Conservation (phyloP, 2,113 vertebrate species). For the Tricholaema leucomelas region DNA sequence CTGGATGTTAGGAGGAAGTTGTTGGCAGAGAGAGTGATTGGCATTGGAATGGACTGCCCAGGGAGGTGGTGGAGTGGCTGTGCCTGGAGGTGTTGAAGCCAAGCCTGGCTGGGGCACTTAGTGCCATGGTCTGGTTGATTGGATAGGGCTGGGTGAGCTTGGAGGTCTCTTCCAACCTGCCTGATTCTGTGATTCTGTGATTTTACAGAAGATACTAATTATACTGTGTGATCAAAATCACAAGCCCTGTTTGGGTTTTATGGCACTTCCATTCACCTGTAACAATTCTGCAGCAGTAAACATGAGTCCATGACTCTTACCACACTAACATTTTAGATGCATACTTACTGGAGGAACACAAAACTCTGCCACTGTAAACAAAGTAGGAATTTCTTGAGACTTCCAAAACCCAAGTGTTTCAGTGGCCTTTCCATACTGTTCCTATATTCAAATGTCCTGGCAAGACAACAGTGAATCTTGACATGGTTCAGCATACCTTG, state of each 20-base stretch:
- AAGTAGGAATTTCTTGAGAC: neutral
- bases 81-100: too few species aligned
- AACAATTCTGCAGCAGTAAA: neutral
- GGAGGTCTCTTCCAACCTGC: too few species aligned
- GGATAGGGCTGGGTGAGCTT: too few species aligned
- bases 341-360: neutral
- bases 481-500: constrained; percentile 74
- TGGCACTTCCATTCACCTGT: neutral
- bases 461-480: neutral
- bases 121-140: too few species aligned
- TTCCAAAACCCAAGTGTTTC: neutral
- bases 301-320: rapidly evolving
- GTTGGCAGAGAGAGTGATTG: too few species aligned
- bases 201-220: too few species aligned
- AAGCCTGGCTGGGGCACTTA: too few species aligned
- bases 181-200: too few species aligned
- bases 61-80: too few species aligned
- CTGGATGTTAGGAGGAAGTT: too few species aligned
- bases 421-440: neutral
- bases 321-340: neutral
- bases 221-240: neutral
- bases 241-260: neutral
- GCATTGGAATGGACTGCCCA: too few species aligned
- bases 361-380: neutral
- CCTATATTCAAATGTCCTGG: neutral